Evolutionary conservation across 1,140 invertebrate genomes (phyloP).

Genomic region (Polyergus mexicanus): DNA sequence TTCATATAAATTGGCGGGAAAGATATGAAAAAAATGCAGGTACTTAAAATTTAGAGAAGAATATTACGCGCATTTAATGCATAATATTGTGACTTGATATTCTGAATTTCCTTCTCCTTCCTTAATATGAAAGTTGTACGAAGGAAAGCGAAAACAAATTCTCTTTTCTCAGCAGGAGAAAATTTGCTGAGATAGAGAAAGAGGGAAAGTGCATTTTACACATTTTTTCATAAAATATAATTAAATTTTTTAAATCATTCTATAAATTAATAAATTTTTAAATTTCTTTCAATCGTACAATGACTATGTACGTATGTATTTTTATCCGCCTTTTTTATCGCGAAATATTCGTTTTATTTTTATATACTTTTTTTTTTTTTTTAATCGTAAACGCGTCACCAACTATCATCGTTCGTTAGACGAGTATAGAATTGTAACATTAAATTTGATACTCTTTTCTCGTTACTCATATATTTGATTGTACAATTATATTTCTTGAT

Average conservation of each 20-base stretch:
- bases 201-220: neutral
- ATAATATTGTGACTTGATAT: neutral
- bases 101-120: neutral
- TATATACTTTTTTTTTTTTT: neutral
- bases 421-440: neutral
- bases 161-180: neutral
- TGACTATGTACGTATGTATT: neutral
- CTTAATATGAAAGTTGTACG: too few relatives aligned
- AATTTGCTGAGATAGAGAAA: neutral
- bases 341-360: neutral
- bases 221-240: neutral
- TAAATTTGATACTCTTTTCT: neutral
- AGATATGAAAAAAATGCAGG: neutral
- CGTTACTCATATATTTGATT: neutral
- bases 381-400: neutral
- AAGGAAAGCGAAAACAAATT: neutral
- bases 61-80: neutral
- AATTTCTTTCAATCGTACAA: neutral
- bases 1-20: conserved; percentile 36
- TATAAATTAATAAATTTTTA: neutral
- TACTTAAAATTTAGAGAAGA: neutral
- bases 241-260: neutral
- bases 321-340: neutral
- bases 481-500: neutral
- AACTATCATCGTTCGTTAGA: too few relatives aligned